These are phyloP conservation scores for Jaculus jaculus DNA, from an alignment of 2,113 vertebrate species.

Conservation along the genomic window DNA sequence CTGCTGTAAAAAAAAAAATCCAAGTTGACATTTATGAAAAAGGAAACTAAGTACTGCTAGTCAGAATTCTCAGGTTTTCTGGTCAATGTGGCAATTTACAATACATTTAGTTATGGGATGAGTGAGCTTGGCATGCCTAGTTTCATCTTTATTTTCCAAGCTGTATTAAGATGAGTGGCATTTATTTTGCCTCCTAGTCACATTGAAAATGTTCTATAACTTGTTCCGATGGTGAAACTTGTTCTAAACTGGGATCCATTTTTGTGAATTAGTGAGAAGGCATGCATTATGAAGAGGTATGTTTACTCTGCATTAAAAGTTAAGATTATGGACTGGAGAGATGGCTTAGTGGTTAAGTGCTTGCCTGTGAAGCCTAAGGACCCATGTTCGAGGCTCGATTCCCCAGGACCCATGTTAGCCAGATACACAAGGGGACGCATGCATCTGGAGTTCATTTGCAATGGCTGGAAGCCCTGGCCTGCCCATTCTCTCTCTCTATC, in stretches of 20 bases:
- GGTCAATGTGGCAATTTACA: conserved; percentile 8
- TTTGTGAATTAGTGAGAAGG: conserved; percentile 54
- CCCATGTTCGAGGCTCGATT: too few relatives aligned
- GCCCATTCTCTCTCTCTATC: too few relatives aligned
- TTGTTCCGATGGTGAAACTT: conserved; percentile 21
- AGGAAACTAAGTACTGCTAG: conserved; percentile 47
- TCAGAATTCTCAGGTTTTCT: background rate
- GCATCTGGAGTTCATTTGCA: too few relatives aligned
- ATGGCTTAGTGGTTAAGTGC: too few relatives aligned
- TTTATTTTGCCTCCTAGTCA: conserved; percentile 28
- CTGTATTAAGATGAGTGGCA: conserved; percentile 16
- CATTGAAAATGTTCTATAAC: background rate
- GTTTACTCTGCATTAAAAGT: conserved; percentile 44
- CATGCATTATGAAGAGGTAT: conserved; percentile 33
- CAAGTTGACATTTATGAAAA: conserved; percentile 8
- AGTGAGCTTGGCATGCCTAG: conserved; percentile 1
- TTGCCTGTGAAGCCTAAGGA: too few relatives aligned
- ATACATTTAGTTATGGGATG: background rate
- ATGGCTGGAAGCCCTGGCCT: too few relatives aligned
- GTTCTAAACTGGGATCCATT: conserved; percentile 31
- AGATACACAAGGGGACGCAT: too few relatives aligned
- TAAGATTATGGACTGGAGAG: too few relatives aligned
- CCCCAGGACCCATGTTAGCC: too few relatives aligned
- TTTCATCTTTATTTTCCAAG: conserved; percentile 38
- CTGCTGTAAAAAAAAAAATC: background rate